Conservation (phyloP, 2,888 invertebrate genomes). For the Osmoderma eremita region DNA sequence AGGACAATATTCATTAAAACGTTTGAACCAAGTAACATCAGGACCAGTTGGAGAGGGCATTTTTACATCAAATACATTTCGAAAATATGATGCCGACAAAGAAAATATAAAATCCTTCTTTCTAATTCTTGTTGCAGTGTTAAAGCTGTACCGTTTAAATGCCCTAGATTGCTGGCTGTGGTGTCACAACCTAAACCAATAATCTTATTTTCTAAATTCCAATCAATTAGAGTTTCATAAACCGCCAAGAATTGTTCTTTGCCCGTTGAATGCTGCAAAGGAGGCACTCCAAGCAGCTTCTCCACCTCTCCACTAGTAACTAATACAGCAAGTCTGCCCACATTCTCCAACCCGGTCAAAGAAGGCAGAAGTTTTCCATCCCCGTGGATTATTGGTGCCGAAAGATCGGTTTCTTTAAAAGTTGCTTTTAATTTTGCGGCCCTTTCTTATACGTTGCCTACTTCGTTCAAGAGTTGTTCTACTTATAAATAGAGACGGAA, state of each 20-base stretch:
- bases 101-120: background rate
- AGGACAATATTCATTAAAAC: no score
- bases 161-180: background rate
- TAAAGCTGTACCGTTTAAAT: background rate
- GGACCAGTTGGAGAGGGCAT: no score
- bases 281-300: background rate
- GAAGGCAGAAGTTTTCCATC: background rate
- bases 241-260: background rate
- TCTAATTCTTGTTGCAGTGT: background rate
- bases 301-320: background rate
- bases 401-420: no score
- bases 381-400: background rate
- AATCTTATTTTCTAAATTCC: constrained; percentile 7
- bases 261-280: background rate
- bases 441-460: no score
- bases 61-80: no score
- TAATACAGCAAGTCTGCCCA: no score
- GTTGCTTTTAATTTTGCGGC: no score
- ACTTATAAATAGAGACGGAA: no score
- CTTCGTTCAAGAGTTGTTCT: no score
- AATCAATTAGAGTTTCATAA: background rate
- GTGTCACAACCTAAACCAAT: background rate
- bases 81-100: background rate
- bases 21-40: no score
- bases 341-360: background rate